phyloP scores from a whole-genome alignment of 23 tunicate genomes.

The Botrylloides violaceus region DNA sequence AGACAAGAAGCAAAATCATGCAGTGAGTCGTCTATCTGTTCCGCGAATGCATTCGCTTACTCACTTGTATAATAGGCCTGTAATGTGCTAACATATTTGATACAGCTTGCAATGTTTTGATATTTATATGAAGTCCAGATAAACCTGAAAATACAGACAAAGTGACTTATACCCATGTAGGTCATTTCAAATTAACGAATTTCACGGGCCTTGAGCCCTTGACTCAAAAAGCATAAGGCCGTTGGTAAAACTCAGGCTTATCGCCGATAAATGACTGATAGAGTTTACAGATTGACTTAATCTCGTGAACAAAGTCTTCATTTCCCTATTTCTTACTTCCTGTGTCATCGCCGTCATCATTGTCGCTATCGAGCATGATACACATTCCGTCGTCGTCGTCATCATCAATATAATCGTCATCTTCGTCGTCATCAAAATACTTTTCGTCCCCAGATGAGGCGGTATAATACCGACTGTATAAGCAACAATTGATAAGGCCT shows the following conservation, averaged over 20 bases:
- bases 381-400: slow-evolving; percentile 87
- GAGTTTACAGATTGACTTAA: too few relatives aligned
- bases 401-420: slow-evolving; percentile 40
- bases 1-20: too few relatives aligned
- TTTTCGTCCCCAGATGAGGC: slow-evolving; percentile 70
- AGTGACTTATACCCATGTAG: too few relatives aligned
- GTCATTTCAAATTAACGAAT: too few relatives aligned
- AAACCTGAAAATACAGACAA: slow-evolving; percentile 35
- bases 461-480: slow-evolving; percentile 61
- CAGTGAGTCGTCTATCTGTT: too few relatives aligned
- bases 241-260: too few relatives aligned
- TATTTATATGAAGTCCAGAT: slow-evolving; percentile 74
- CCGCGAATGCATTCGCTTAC: too few relatives aligned
- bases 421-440: slow-evolving; percentile 28
- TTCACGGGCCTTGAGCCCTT: too few relatives aligned
- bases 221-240: too few relatives aligned
- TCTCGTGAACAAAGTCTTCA: too few relatives aligned
- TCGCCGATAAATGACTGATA: too few relatives aligned
- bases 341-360: slow-evolving; percentile 30
- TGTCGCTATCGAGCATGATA: slow-evolving; percentile 56
- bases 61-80: slow-evolving; percentile 82
- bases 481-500: too few relatives aligned
- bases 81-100: slow-evolving; percentile 92
- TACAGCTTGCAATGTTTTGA: slow-evolving; percentile 85
- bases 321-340: slow-evolving; percentile 12